phyloP scores from a whole-genome alignment of 2,113 vertebrate species.

The Equus quagga region DNA sequence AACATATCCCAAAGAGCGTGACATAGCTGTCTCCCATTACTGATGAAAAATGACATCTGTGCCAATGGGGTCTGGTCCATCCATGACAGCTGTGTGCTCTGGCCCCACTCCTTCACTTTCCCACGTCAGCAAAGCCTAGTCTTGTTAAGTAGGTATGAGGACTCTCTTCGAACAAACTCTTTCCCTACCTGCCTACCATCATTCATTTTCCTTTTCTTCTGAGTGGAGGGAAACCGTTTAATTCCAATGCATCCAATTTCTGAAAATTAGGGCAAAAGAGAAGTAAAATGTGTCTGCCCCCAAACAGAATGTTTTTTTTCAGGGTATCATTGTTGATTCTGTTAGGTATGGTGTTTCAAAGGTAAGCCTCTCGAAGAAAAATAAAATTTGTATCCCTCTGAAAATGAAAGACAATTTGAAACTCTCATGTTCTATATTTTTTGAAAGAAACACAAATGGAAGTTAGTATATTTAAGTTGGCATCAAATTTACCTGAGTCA shows the following conservation, averaged over 20 bases:
- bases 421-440: neutral
- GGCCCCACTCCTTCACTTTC: neutral
- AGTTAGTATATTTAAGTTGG: neutral
- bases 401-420: neutral
- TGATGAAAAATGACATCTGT: conserved; percentile 81
- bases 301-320: neutral
- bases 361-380: neutral
- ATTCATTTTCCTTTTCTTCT: neutral
- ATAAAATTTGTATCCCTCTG: fast-evolving
- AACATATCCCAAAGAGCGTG: neutral
- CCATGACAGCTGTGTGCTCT: neutral
- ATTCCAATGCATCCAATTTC: neutral
- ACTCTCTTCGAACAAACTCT: neutral
- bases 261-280: neutral
- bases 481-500: neutral
- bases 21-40: conserved; percentile 78
- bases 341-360: neutral
- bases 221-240: neutral
- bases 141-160: neutral
- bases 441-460: neutral
- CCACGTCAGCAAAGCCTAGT: neutral
- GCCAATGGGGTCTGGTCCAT: neutral
- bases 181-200: neutral
- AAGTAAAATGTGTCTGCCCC: neutral
- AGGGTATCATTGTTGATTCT: neutral